Percentiles rank a stretch among this genome's conserved stretches.
Evolutionary conservation across 2,113 vertebrate species (phyloP).

Genomic region (Mormyrus lacerda): DNA sequence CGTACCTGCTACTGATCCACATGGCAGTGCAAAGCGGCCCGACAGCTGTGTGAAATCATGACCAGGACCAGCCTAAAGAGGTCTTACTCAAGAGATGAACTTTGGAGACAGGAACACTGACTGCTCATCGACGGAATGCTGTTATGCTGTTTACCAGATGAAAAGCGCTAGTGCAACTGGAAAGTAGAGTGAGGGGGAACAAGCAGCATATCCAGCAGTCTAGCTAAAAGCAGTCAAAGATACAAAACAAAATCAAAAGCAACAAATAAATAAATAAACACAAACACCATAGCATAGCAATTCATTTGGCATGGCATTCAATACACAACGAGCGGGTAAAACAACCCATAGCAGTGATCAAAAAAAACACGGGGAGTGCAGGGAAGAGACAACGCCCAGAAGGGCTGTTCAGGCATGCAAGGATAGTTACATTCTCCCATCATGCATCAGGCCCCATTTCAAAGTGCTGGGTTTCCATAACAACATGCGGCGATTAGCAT

Average conservation of each 20-base stretch:
- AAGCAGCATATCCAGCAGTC: constrained; percentile 53
- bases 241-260: constrained; percentile 46
- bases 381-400: constrained; percentile 48
- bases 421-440: constrained; percentile 90
- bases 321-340: constrained; percentile 35
- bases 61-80: constrained; percentile 46
- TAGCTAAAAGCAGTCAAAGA: constrained; percentile 44
- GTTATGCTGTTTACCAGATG: constrained; percentile 36
- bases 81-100: constrained; percentile 37
- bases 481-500: constrained; percentile 83
- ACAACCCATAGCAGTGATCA: constrained; percentile 47
- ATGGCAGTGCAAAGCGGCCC: constrained; percentile 42
- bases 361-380: constrained; percentile 52
- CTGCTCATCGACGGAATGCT: constrained; percentile 35
- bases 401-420: constrained; percentile 76
- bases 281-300: constrained; percentile 40
- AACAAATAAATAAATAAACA: constrained; percentile 37
- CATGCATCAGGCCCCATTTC: constrained; percentile 86
- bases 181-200: constrained; percentile 46
- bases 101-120: constrained; percentile 62
- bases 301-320: constrained; percentile 54
- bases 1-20: constrained; percentile 51
- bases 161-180: constrained; percentile 50
- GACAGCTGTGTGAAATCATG: constrained; percentile 46
- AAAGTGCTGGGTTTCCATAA: constrained; percentile 85